Percentiles rank a stretch among this genome's conserved stretches.
These are phyloP conservation scores for Catostomus latipinnis DNA, from an alignment of 2,797 vertebrate species.

Conservation along the genomic window DNA sequence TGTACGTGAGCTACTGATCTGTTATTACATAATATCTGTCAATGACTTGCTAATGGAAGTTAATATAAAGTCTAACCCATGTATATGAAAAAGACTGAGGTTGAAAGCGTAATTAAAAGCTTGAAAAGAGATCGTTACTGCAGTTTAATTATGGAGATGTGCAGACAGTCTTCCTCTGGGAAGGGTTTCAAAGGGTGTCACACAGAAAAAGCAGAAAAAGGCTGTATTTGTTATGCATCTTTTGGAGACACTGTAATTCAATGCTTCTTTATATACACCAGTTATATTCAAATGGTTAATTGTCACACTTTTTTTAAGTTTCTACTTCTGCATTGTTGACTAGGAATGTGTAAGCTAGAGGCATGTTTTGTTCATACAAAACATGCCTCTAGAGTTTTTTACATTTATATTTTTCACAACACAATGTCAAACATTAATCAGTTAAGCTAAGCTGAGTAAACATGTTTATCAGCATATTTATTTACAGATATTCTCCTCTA, in stretches of 20 bases:
- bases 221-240: slow-evolving; percentile 17
- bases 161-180: slow-evolving; percentile 28
- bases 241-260: background rate
- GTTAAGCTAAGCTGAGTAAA: background rate
- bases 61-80: slow-evolving; percentile 20
- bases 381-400: background rate
- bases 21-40: background rate
- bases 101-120: slow-evolving; percentile 37
- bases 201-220: background rate
- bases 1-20: background rate
- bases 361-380: background rate
- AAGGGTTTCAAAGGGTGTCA: slow-evolving; percentile 14
- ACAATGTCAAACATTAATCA: background rate
- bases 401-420: background rate
- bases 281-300: slow-evolving; percentile 12
- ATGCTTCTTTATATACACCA: background rate
- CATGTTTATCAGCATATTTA: background rate
- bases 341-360: background rate
- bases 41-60: background rate
- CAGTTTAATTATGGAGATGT: slow-evolving; percentile 35
- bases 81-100: slow-evolving; percentile 12
- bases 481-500: background rate
- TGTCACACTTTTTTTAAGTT: background rate
- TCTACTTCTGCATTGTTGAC: background rate
- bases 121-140: slow-evolving; percentile 18